Evolutionary conservation across 2,113 vertebrate species (phyloP).

Genomic region (Brachirus orientalis): DNA sequence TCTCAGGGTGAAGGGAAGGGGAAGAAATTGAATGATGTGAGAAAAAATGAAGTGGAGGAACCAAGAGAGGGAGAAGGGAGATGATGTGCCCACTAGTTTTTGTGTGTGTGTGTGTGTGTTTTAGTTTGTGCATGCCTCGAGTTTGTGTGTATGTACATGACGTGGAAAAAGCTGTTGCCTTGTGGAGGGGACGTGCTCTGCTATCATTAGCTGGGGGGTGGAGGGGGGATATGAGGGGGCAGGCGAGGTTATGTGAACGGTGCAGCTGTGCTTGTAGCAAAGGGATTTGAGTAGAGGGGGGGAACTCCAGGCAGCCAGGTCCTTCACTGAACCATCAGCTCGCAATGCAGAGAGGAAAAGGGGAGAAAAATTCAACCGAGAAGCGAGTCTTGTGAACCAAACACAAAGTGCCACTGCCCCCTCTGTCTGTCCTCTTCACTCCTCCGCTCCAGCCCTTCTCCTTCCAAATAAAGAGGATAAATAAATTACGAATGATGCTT

Average conservation of each 20-base stretch:
- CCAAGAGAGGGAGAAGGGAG: constrained; percentile 53
- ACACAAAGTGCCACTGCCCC: constrained; percentile 49
- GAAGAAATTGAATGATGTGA: constrained; percentile 77
- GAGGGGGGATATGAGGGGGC: constrained; percentile 69
- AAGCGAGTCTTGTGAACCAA: constrained; percentile 76
- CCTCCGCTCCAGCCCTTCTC: constrained; percentile 59
- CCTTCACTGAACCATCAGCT: constrained; percentile 80
- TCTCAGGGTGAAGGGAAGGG: constrained; percentile 78
- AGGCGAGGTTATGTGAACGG: constrained; percentile 86
- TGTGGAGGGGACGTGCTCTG: constrained; percentile 83
- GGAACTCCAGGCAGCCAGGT: constrained; percentile 78
- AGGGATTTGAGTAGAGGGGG: constrained; percentile 83
- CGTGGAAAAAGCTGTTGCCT: constrained; percentile 87
- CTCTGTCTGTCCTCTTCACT: constrained; percentile 44
- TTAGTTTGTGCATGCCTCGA: constrained; percentile 28
- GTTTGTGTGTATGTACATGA: constrained; percentile 68
- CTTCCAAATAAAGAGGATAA: constrained; percentile 76
- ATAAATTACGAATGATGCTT: constrained; percentile 71
- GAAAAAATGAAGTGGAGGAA: constrained; percentile 72
- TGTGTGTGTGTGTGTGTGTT: constrained; percentile 13
- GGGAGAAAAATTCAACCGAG: constrained; percentile 48
- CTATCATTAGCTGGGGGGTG: constrained; percentile 82
- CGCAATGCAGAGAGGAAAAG: constrained; percentile 54
- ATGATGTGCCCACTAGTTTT: constrained; percentile 69
- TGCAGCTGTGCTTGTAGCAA: constrained; percentile 82